phyloP scores from a whole-genome alignment of 2,888 invertebrate species.

The Oxytorus armatus region DNA sequence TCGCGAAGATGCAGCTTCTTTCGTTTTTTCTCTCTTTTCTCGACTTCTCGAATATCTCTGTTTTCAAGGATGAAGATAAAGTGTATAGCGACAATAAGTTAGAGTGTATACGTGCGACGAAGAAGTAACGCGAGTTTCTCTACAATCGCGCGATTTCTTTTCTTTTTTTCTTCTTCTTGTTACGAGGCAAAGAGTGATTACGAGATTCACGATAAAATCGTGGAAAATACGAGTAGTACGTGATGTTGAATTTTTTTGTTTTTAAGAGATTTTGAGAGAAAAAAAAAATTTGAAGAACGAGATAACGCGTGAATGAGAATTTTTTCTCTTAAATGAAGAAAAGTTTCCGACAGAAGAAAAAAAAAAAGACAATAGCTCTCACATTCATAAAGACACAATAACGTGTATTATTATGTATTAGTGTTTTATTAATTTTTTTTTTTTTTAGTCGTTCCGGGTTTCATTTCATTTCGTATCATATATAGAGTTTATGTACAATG shows the following conservation, averaged over 20 bases:
- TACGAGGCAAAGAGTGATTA: slow-evolving; percentile 36
- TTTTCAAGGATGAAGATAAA: slow-evolving; percentile 36
- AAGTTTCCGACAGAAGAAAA: slow-evolving; percentile 22
- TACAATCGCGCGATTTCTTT: slow-evolving; percentile 7
- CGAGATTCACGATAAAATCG: slow-evolving; percentile 28
- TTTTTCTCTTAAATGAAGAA: neutral
- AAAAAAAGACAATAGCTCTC: slow-evolving; percentile 41
- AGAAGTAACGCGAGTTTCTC: slow-evolving; percentile 9
- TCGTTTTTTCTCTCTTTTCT: neutral
- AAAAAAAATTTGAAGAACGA: neutral
- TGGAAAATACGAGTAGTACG: slow-evolving; percentile 9
- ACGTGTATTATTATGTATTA: slow-evolving; percentile 66
- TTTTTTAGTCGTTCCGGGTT: slow-evolving; percentile 60
- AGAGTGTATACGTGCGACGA: slow-evolving; percentile 22
- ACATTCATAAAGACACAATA: slow-evolving; percentile 63
- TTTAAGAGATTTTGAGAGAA: slow-evolving; percentile 17
- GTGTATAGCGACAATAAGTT: slow-evolving; percentile 29
- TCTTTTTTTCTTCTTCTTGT: neutral
- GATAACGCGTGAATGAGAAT: slow-evolving; percentile 11
- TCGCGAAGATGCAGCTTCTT: slow-evolving; percentile 27
- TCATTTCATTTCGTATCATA: slow-evolving; percentile 59
- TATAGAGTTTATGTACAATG: slow-evolving; percentile 66
- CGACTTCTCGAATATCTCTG: neutral
- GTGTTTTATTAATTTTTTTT: slow-evolving; percentile 65
- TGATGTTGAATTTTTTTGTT: neutral